phyloP scores from a whole-genome alignment of 2,888 invertebrate species.

The Sesia apiformis region DNA sequence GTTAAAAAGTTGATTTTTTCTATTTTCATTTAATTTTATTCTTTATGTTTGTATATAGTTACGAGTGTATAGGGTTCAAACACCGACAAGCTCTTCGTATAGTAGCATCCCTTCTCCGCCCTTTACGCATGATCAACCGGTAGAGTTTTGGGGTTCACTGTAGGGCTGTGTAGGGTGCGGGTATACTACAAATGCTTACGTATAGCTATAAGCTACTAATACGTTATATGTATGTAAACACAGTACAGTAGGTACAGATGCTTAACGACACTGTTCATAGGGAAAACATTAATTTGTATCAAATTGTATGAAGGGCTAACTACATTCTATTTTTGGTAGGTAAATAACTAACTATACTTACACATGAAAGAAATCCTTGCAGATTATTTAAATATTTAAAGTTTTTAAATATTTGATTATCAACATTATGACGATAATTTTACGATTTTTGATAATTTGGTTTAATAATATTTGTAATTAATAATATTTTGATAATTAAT shows the following conservation, averaged over 20 bases:
- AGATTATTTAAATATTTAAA: too few relatives aligned
- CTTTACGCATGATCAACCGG: constrained; percentile 75
- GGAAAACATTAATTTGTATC: too few relatives aligned
- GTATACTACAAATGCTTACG: constrained; percentile 13
- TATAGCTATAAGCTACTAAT: background rate
- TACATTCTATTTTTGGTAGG: too few relatives aligned
- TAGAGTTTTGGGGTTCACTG: constrained; percentile 65
- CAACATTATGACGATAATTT: too few relatives aligned
- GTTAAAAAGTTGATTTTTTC: background rate
- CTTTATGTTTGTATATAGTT: constrained; percentile 30
- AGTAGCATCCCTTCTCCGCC: constrained; percentile 69
- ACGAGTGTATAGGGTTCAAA: constrained; percentile 45
- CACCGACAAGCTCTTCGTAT: constrained; percentile 65
- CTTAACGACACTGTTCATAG: too few relatives aligned
- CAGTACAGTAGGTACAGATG: background rate
- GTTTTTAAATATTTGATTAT: too few relatives aligned
- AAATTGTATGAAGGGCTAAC: too few relatives aligned
- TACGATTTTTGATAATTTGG: too few relatives aligned
- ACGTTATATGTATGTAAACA: constrained; percentile 2
- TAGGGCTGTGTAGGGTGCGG: constrained; percentile 51
- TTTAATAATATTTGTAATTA: too few relatives aligned
- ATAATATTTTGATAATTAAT: too few relatives aligned
- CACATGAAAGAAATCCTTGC: too few relatives aligned
- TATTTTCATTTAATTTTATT: constrained; percentile 6
- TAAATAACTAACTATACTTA: too few relatives aligned